Evolutionary conservation across 35 echinoderm and acorn worm genomes (phyloP).

Genomic region (Apostichopus parvimensis): DNA sequence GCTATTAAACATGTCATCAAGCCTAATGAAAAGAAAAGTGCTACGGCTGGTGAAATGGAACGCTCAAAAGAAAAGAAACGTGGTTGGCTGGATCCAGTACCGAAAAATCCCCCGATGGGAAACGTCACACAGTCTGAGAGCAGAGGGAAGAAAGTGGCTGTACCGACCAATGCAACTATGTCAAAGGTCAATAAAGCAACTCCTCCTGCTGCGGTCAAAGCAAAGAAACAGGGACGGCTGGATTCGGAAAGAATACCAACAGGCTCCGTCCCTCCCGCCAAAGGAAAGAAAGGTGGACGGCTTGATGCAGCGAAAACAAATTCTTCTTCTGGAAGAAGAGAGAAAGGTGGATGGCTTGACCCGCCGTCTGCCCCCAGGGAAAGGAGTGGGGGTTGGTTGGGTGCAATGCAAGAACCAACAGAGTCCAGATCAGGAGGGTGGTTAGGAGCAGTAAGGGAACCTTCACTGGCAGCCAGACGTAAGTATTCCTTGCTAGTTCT

Average conservation of each 20-base stretch:
- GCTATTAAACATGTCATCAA: not conserved
- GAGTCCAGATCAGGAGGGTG: not conserved
- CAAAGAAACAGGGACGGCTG: not conserved
- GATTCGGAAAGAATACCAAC: not conserved
- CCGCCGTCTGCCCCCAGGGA: not conserved
- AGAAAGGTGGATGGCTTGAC: not conserved
- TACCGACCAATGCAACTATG: not conserved
- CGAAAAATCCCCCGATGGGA: not conserved
- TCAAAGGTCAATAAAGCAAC: not conserved
- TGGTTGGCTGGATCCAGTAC: not conserved
- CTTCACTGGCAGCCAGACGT: not conserved
- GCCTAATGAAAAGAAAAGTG: not conserved
- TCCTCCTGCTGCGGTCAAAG: not conserved
- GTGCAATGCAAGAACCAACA: not conserved
- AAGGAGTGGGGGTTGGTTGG: not conserved
- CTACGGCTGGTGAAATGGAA: not conserved
- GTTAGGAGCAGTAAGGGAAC: not conserved
- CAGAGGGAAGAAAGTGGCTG: not conserved
- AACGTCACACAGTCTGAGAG: not conserved
- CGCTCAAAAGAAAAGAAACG: not conserved
- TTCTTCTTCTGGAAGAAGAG: not conserved
- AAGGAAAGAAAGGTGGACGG: conserved; percentile 14
- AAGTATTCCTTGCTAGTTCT: not conserved
- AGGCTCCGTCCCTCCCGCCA: not conserved
- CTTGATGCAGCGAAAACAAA: not conserved